Conservation (phyloP, 2,888 invertebrate species). For the Megaustenia siamemsis region DNA sequence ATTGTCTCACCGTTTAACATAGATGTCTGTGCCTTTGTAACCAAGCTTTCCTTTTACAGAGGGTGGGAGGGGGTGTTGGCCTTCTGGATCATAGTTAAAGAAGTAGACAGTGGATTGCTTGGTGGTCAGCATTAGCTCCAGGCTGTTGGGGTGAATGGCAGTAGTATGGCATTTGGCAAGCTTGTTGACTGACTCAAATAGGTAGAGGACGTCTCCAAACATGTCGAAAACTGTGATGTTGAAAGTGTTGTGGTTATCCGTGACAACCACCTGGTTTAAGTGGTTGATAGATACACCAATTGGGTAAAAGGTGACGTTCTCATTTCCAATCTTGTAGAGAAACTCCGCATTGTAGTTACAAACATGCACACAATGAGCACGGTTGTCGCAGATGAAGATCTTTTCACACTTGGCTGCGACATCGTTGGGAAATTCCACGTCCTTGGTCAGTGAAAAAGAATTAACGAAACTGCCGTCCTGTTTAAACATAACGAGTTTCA, state of each 20-base stretch:
- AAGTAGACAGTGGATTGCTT: constrained; percentile 99
- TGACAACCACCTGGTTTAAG: constrained; percentile 97
- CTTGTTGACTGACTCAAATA: constrained; percentile 98
- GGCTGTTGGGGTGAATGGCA: constrained; percentile 85
- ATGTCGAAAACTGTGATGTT: constrained; percentile 97
- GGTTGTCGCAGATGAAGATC: constrained; percentile 99
- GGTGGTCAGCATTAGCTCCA: constrained; percentile 92
- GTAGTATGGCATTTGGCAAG: constrained; percentile 99
- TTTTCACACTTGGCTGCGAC: constrained; percentile 99
- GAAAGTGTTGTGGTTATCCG: constrained; percentile 99
- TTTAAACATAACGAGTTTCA: constrained; percentile 99
- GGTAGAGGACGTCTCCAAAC: constrained; percentile 97
- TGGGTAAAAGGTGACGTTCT: constrained; percentile 99
- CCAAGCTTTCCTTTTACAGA: not conserved
- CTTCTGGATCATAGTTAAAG: constrained; percentile 88
- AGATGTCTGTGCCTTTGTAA: not conserved
- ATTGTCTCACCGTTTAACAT: no score
- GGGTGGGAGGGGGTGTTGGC: constrained; percentile 39
- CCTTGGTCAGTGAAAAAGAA: constrained; percentile 88
- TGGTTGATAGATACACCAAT: constrained; percentile 99
- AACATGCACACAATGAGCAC: constrained; percentile 98
- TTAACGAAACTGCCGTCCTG: constrained; percentile 89
- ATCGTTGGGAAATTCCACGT: constrained; percentile 99
- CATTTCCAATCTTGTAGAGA: constrained; percentile 98
- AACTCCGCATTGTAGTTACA: constrained; percentile 96